Evolutionary conservation across 2,113 vertebrate species (phyloP).

Genomic region (Aythya baeri): DNA sequence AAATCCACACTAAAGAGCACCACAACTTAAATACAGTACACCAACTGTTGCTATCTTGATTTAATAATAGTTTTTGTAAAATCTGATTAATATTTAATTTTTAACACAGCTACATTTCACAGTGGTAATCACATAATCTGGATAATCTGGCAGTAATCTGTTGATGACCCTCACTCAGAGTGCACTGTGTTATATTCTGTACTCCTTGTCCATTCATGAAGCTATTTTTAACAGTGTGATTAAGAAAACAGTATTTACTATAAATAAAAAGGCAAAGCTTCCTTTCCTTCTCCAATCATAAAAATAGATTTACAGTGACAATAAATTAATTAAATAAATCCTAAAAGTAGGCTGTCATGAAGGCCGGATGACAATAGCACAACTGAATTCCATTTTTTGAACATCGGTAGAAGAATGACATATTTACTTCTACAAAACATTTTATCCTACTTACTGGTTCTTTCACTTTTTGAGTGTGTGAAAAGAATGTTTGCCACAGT

Average conservation of each 20-base stretch:
- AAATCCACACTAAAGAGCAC: background rate
- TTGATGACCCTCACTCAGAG: background rate
- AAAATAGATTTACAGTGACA: background rate
- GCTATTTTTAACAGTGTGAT: constrained; percentile 30
- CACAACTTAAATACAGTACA: background rate
- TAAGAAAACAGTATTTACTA: background rate
- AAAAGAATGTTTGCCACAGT: background rate
- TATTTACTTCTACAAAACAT: accelerated
- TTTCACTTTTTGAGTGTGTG: background rate
- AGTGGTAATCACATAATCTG: constrained; percentile 25
- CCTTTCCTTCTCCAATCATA: background rate
- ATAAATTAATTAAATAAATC: background rate
- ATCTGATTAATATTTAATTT: constrained; percentile 58
- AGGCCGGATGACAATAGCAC: background rate
- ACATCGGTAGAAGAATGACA: background rate
- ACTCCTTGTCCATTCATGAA: background rate
- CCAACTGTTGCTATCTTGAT: background rate
- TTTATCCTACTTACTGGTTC: background rate
- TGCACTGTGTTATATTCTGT: constrained; percentile 4
- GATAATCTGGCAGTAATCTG: constrained; percentile 36
- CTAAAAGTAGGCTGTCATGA: background rate
- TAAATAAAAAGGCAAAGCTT: background rate
- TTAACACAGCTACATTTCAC: constrained; percentile 31
- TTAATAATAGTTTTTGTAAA: constrained; percentile 8
- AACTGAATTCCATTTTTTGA: background rate